Evolutionary conservation across 2,113 vertebrate genomes (phyloP).

Genomic region (Phaethornis superciliosus): DNA sequence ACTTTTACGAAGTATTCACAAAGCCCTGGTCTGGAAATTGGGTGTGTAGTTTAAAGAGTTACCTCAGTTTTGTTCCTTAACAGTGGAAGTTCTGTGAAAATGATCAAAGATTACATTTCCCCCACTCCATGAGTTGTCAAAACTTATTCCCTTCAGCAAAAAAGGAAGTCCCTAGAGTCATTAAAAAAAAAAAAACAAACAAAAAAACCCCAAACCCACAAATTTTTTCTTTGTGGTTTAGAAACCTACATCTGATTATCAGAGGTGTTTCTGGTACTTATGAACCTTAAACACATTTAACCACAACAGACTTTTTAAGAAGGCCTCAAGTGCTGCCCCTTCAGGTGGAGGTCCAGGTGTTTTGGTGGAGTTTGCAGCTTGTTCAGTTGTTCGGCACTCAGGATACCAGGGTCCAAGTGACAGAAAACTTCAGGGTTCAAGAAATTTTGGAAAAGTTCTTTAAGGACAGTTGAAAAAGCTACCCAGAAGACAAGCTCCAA

Average conservation of each 20-base stretch:
- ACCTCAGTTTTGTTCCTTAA: not conserved
- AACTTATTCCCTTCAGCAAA: not conserved
- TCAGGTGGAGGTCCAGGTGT: not conserved
- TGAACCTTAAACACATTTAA: not conserved
- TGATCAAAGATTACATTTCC: not conserved
- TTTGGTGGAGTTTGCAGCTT: not conserved
- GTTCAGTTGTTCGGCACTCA: accelerated
- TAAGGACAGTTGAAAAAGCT: not conserved
- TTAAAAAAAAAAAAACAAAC: not conserved
- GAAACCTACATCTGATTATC: not conserved
- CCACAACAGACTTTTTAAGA: not conserved
- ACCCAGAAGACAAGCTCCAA: not conserved
- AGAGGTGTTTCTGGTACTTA: not conserved
- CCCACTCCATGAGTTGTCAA: not conserved
- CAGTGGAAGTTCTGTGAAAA: not conserved
- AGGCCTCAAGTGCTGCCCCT: not conserved
- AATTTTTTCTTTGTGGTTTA: not conserved
- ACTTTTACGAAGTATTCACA: not conserved
- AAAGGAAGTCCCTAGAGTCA: not conserved
- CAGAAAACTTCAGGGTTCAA: not conserved
- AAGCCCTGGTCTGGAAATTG: not conserved
- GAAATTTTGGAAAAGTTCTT: not conserved
- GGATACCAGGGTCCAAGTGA: not conserved
- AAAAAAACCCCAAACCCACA: not conserved
- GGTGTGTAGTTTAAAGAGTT: not conserved